Conservation (phyloP, 92 coral and sea anemone genomes). For the Actinernus sp. region DNA sequence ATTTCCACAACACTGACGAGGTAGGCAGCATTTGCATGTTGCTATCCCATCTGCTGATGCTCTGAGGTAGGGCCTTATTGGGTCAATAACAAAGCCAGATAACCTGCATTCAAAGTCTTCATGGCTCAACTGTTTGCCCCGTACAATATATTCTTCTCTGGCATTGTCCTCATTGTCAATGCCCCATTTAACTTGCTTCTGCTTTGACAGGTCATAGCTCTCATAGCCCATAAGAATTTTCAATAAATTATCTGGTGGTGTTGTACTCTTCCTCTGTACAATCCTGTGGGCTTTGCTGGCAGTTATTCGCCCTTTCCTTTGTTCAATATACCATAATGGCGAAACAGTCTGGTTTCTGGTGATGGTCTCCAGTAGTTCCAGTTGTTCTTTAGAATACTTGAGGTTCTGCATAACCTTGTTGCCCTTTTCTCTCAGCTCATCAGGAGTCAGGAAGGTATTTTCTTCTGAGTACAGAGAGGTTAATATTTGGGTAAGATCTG, state of each 20-base stretch:
- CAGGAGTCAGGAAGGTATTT: not conserved
- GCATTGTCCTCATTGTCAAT: conserved; percentile 36
- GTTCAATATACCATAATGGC: conserved; percentile 27
- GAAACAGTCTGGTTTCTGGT: conserved; percentile 20
- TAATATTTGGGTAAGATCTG: conserved; percentile 1
- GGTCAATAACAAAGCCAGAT: conserved; percentile 28
- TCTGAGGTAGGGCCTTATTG: conserved; percentile 6
- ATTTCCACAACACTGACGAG: conserved; percentile 14
- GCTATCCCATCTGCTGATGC: conserved; percentile 30
- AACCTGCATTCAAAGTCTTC: conserved; percentile 6
- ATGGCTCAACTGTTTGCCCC: not conserved
- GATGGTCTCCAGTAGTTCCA: conserved; percentile 6
- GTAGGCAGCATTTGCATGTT: conserved; percentile 24
- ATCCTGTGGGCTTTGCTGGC: conserved; percentile 31
- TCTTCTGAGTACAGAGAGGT: conserved; percentile 12
- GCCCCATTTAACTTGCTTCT: not conserved
- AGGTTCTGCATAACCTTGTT: not conserved
- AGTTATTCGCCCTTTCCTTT: conserved; percentile 30
- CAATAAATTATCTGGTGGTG: conserved; percentile 35
- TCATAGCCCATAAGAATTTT: conserved; percentile 25
- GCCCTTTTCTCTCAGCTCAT: not conserved
- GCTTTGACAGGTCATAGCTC: not conserved
- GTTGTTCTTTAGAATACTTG: not conserved
- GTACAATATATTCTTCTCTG: not conserved
- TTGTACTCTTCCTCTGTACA: not conserved